Evolutionary conservation across 2,113 vertebrate species (phyloP), one percentile per base, ranked within the genome.

Genomic region (Psophia crepitans): DNA sequence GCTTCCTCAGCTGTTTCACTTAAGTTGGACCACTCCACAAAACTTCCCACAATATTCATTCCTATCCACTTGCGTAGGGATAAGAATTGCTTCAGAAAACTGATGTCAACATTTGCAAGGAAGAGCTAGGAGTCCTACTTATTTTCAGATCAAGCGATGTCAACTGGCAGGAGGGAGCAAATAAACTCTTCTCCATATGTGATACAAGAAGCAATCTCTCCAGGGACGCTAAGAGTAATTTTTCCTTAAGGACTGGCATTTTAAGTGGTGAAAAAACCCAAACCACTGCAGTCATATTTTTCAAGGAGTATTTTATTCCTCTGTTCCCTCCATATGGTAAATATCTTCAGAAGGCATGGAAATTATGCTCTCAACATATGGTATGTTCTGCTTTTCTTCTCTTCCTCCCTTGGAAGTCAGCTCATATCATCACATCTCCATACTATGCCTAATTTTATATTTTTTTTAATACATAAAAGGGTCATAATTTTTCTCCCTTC

Each of bases 101-200:
- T 9, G 1, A 80, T 3, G 1, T 32, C 26, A 64, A 23, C 0
- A 5, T 39, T 74, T 2, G 0, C 58, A 63, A 90, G 4, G n/a
- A 90, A 49, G 10, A 71, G 35, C 12, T 28, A 11, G 2, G 20
- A 75, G 5, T 41, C 51, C 61, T 60, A 81, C 2, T 56, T 46
- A 58, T 16, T 51, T 51, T 37, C 3, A 1, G 17, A 86, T 44
- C 23, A 85, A 88, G 49, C 20, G 14, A 64, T 13, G 3, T 11
- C 12, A 6, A 11, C 2, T 33, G 51, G 27, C 18, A 79, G 7
- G 8, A 24, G 6, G 10, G 13, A 64, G 12, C 14, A 80, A 86
- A 68, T 60, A 83, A 60, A 79, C 20, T 39, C 43, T 66, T 53
- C 23, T 70, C 35, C 21, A 9, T 39, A 13, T 10, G 17, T 5